Conservation (phyloP, 2,797 vertebrate genomes). For the Notoglanidium macrostoma region DNA sequence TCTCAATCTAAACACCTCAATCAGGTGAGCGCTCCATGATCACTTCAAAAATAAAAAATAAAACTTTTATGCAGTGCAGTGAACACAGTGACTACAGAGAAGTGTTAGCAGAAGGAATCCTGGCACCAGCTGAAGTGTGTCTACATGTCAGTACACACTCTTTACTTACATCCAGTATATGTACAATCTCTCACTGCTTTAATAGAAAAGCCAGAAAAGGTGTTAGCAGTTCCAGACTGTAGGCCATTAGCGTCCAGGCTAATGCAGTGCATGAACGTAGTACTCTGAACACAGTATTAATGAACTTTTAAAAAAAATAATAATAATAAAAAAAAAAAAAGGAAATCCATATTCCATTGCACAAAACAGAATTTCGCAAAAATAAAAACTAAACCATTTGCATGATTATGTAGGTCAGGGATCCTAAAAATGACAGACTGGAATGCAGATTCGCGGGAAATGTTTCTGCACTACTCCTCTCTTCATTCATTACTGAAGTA, state of each 20-base stretch:
- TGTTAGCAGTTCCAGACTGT: slow-evolving; percentile 19
- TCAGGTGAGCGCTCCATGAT: neutral
- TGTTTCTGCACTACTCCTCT: too few relatives aligned
- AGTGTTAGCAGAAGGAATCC: slow-evolving; percentile 3
- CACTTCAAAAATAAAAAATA: too few relatives aligned
- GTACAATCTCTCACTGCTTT: neutral
- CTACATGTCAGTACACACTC: neutral
- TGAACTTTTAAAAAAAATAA: neutral
- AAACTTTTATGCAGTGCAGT: neutral
- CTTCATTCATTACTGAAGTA: neutral
- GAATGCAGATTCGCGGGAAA: neutral
- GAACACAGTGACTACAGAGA: slow-evolving; percentile 16
- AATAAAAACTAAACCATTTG: neutral
- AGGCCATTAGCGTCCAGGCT: slow-evolving; percentile 24
- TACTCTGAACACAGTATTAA: neutral
- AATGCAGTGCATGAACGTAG: neutral
- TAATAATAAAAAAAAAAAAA: neutral
- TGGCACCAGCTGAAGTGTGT: neutral
- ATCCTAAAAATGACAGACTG: neutral
- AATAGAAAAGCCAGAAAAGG: neutral
- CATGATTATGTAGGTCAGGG: neutral
- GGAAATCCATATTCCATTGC: neutral
- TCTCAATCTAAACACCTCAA: neutral
- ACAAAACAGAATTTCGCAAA: neutral
- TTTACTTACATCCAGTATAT: slow-evolving; percentile 7